These are phyloP conservation scores for Malurus cyaneus DNA, from an alignment of 2,113 vertebrate species.

Conservation along the genomic window DNA sequence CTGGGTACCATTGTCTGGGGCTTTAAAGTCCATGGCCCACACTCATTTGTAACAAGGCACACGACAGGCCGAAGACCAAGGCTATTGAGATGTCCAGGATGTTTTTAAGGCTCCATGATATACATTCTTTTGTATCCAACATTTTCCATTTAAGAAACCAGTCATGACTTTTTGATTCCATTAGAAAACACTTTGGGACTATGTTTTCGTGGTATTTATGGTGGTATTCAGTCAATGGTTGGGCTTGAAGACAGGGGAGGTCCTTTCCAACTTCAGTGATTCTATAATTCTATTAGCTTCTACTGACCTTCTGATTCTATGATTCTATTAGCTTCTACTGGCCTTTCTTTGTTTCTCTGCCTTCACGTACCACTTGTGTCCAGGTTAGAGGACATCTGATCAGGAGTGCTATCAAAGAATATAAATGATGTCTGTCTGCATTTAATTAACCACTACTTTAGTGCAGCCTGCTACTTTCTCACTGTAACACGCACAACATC, in stretches of 20 bases:
- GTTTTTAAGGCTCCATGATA: not conserved
- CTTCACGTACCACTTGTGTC: not conserved
- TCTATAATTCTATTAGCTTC: not conserved
- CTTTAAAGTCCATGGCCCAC: not conserved
- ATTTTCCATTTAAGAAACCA: not conserved
- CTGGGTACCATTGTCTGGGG: rapidly evolving
- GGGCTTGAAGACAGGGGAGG: not conserved
- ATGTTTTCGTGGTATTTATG: not conserved
- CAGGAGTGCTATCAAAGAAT: not conserved
- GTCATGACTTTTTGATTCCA: not conserved
- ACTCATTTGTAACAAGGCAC: not conserved
- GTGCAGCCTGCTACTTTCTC: not conserved
- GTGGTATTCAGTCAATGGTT: not conserved
- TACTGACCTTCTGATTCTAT: not conserved
- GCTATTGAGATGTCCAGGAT: not conserved
- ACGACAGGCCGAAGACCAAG: not conserved
- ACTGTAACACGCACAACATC: not conserved
- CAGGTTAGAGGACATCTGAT: not conserved
- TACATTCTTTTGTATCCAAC: not conserved
- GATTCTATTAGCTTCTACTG: not conserved
- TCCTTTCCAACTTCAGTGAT: not conserved
- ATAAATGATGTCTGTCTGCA: not conserved
- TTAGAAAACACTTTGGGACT: not conserved
- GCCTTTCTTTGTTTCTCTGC: not conserved
- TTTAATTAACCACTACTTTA: not conserved